These are phyloP conservation scores for Amazona guildingii DNA, from an alignment of 2,113 vertebrate species.

Conservation along the genomic window DNA sequence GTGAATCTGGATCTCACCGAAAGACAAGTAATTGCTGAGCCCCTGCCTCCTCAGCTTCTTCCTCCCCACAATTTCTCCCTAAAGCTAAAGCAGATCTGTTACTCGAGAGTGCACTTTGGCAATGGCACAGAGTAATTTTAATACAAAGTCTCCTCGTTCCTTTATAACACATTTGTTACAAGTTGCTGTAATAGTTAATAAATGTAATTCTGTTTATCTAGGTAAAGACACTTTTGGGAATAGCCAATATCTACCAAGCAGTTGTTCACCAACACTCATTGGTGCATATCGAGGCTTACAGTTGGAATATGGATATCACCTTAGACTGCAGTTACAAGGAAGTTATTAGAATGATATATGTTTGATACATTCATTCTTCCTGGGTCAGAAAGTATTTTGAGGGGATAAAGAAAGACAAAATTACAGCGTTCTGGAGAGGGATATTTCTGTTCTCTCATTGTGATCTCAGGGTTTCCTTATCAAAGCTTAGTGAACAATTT, in stretches of 20 bases:
- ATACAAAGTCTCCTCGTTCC: not conserved
- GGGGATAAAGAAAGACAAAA: not conserved
- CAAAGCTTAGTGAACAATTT: not conserved
- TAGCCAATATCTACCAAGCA: not conserved
- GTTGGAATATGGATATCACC: not conserved
- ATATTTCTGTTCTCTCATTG: not conserved
- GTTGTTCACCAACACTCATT: not conserved
- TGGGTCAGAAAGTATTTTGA: not conserved
- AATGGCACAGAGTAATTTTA: not conserved
- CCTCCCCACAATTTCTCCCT: not conserved
- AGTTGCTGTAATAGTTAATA: not conserved
- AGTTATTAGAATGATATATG: not conserved
- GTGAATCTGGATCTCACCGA: constrained; percentile 97
- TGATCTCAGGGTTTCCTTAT: not conserved
- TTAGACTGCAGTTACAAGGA: not conserved
- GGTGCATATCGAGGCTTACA: not conserved
- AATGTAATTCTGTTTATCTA: not conserved
- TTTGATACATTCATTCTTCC: not conserved
- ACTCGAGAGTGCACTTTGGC: not conserved
- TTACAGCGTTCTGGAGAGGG: not conserved
- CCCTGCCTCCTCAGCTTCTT: not conserved
- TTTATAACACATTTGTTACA: not conserved
- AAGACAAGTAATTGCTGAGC: constrained; percentile 82
- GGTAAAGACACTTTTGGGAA: not conserved
- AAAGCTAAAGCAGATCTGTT: not conserved